A percentile compares a stretch with the other conserved stretches of the same genome.
Evolutionary conservation across 2,888 invertebrate species (phyloP).

Genomic region (Torymus texanus): DNA sequence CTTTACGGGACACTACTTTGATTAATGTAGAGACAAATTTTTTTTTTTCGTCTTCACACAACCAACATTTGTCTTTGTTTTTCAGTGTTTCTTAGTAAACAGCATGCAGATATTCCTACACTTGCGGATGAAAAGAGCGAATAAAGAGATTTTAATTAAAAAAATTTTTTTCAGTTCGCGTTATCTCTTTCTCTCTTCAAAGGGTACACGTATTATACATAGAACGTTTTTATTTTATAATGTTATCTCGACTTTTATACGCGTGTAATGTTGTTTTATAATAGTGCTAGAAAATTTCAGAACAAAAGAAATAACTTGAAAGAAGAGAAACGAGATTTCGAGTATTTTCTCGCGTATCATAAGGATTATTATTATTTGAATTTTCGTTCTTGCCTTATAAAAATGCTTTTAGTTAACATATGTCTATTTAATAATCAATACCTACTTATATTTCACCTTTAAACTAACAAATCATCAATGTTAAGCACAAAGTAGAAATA

Average conservation of each 20-base stretch:
- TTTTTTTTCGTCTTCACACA: too few species aligned
- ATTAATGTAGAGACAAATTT: too few species aligned
- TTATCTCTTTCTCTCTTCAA: constrained; percentile 25
- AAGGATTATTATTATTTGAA: constrained; percentile 26
- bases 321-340: constrained; percentile 10
- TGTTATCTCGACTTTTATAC: constrained; percentile 19
- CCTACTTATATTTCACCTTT: too few species aligned
- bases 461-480: too few species aligned
- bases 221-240: constrained; percentile 32
- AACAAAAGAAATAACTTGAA: neutral
- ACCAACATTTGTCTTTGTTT: too few species aligned
- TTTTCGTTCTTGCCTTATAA: neutral
- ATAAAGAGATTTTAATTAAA: too few species aligned
- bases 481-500: too few species aligned
- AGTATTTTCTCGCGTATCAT: constrained; percentile 11
- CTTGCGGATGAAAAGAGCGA: too few species aligned
- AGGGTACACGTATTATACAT: neutral
- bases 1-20: too few species aligned
- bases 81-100: too few species aligned
- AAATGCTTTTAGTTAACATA: neutral
- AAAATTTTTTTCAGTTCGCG: constrained; percentile 15
- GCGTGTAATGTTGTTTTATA: constrained; percentile 14
- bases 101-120: too few species aligned
- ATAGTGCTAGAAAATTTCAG: constrained; percentile 26
- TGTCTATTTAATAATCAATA: too few species aligned